Conservation (phyloP, 2,888 invertebrate species). For the Anthrax anthrax region DNA sequence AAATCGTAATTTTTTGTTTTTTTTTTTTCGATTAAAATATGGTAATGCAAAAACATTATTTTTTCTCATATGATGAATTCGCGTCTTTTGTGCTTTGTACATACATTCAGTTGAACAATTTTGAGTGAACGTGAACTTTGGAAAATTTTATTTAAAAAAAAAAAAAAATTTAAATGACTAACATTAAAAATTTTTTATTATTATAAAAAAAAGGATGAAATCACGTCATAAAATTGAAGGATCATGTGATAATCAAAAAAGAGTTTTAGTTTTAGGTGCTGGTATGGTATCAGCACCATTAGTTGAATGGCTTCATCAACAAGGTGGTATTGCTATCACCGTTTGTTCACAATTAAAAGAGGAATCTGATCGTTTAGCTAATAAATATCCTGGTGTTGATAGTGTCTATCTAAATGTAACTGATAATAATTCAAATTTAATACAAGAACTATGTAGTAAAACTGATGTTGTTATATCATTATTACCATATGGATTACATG, state of each 20-base stretch:
- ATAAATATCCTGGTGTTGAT: constrained; percentile 60
- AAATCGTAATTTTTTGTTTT: too few relatives aligned
- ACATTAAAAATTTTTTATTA: constrained; percentile 5
- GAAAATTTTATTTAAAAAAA: neutral
- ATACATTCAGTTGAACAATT: neutral
- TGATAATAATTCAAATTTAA: constrained; percentile 49
- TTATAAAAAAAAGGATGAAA: constrained; percentile 42
- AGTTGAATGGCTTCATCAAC: constrained; percentile 83
- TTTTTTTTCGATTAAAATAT: too few relatives aligned
- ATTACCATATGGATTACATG: constrained; percentile 82
- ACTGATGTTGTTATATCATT: constrained; percentile 73
- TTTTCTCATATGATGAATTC: too few relatives aligned
- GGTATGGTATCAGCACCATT: constrained; percentile 90
- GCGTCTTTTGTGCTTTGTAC: neutral
- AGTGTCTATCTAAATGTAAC: constrained; percentile 71
- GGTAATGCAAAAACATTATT: too few relatives aligned
- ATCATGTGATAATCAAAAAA: constrained; percentile 44
- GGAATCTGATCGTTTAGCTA: constrained; percentile 73
- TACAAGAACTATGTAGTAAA: constrained; percentile 51
- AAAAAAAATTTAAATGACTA: too few relatives aligned
- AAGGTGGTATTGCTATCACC: constrained; percentile 65
- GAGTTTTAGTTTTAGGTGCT: constrained; percentile 84
- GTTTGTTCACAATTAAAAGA: constrained; percentile 79
- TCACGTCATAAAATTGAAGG: constrained; percentile 61
- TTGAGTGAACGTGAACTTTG: constrained; percentile 1